A percentile compares a stretch with the other conserved stretches of the same genome.
phyloP scores from a whole-genome alignment of 1,140 invertebrate genomes.

The Venustaconcha ellipsiformis region DNA sequence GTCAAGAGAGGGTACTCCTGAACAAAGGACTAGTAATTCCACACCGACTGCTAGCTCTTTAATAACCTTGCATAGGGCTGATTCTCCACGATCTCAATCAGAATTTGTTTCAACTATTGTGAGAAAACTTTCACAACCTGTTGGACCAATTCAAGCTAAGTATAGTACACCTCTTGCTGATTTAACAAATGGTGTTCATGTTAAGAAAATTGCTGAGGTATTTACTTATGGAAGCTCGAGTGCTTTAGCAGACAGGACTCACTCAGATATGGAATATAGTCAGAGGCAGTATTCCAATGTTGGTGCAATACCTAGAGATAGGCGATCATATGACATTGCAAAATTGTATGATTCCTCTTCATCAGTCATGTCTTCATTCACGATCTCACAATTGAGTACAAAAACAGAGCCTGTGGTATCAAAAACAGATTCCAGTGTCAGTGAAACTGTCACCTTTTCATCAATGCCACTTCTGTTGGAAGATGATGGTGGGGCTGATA shows the following conservation, averaged over 20 bases:
- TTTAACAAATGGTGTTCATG: slow-evolving; percentile 54
- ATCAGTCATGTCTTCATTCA: slow-evolving; percentile 29
- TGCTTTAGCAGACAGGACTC: slow-evolving; percentile 33
- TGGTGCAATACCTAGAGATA: slow-evolving; percentile 16
- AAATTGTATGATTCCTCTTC: slow-evolving; percentile 34
- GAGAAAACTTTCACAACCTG: slow-evolving; percentile 49
- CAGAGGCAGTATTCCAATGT: slow-evolving; percentile 12
- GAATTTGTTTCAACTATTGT: slow-evolving; percentile 59
- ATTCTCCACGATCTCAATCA: slow-evolving; percentile 47
- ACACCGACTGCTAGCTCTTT: slow-evolving; percentile 25
- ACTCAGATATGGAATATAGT: slow-evolving; percentile 39
- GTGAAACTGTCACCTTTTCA: slow-evolving; percentile 32
- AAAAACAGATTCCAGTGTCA: slow-evolving; percentile 38
- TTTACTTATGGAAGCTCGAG: slow-evolving; percentile 37
- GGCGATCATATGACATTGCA: slow-evolving; percentile 17
- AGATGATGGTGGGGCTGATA: slow-evolving; percentile 25
- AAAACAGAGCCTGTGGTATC: slow-evolving; percentile 38
- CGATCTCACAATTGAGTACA: slow-evolving; percentile 24
- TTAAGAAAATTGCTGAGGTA: slow-evolving; percentile 47
- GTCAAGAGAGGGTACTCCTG: slow-evolving; percentile 58
- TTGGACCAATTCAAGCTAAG: slow-evolving; percentile 35
- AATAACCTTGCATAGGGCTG: slow-evolving; percentile 36
- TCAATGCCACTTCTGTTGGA: slow-evolving; percentile 50
- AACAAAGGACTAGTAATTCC: slow-evolving; percentile 32
- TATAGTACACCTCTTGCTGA: slow-evolving; percentile 50